phyloP scores from a whole-genome alignment of 2,888 invertebrate species.

The Thera britannica region DNA sequence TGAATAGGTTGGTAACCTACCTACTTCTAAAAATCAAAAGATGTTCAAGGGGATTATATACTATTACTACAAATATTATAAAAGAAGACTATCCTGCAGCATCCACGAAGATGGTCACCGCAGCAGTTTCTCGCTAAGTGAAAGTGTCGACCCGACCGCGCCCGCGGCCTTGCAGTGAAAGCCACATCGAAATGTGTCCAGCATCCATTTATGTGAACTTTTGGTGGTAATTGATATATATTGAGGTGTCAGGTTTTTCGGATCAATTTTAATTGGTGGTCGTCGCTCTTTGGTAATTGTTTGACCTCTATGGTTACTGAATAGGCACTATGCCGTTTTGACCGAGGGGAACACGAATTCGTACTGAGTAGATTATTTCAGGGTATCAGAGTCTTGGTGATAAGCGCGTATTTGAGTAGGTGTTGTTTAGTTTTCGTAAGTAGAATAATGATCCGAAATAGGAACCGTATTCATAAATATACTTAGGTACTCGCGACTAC shows the following conservation, averaged over 20 bases:
- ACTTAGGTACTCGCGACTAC: no score
- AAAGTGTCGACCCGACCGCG: conserved; percentile 49
- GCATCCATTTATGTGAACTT: conserved; percentile 1
- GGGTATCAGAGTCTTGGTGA: no score
- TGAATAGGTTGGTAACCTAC: no score
- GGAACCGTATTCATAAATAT: no score
- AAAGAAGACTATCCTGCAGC: conserved; percentile 29
- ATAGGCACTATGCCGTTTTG: no score
- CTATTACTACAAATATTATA: no score
- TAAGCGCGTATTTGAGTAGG: no score
- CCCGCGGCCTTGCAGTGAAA: conserved; percentile 56
- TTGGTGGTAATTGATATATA: neutral
- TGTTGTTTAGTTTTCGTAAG: no score
- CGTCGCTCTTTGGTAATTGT: neutral
- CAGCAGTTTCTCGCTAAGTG: conserved; percentile 43
- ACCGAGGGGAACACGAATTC: no score
- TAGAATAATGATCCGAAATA: no score
- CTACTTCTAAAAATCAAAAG: no score
- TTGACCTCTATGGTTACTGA: neutral
- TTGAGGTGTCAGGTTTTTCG: neutral
- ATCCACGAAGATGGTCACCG: conserved; percentile 23
- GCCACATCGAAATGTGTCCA: conserved; percentile 31
- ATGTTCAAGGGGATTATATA: no score
- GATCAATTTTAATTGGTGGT: neutral
- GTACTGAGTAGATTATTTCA: neutral